Conservation (phyloP, 2,888 invertebrate genomes). For the Lepidocyrtinus sp. region DNA sequence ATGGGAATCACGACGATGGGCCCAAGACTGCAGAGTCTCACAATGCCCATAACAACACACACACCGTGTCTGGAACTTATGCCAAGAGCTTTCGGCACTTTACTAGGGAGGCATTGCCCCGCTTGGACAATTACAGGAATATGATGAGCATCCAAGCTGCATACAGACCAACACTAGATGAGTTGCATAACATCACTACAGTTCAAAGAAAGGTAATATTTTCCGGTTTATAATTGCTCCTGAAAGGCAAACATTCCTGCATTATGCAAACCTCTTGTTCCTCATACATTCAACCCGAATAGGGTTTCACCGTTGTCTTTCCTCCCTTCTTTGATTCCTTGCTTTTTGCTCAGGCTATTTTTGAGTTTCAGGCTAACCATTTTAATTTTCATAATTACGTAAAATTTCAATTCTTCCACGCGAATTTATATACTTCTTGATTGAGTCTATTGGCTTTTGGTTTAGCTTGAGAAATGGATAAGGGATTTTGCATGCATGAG, state of each 20-base stretch:
- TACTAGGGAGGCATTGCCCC: constrained; percentile 88
- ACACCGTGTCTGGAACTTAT: constrained; percentile 72
- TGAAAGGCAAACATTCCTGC: no score
- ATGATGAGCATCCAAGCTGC: constrained; percentile 90
- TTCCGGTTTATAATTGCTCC: no score
- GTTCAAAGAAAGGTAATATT: constrained; percentile 82
- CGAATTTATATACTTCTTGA: no score
- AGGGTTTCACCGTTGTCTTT: no score
- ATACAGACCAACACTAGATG: constrained; percentile 89
- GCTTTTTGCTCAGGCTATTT: no score
- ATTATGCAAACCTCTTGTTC: not conserved
- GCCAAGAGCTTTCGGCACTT: constrained; percentile 88
- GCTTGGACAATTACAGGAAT: constrained; percentile 91
- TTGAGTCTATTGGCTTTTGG: no score
- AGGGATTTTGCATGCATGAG: no score
- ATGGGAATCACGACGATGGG: constrained; percentile 32
- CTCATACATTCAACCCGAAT: not conserved
- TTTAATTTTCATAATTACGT: no score
- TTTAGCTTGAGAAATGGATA: no score
- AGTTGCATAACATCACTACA: constrained; percentile 89
- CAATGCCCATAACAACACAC: constrained; percentile 48
- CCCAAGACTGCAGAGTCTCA: constrained; percentile 46
- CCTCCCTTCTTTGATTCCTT: no score
- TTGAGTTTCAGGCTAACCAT: no score
- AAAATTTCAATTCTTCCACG: no score